A percentile compares a stretch with the other conserved stretches of the same genome.
phyloP scores from a whole-genome alignment of 2,888 invertebrate species.

The Altica lythri region DNA sequence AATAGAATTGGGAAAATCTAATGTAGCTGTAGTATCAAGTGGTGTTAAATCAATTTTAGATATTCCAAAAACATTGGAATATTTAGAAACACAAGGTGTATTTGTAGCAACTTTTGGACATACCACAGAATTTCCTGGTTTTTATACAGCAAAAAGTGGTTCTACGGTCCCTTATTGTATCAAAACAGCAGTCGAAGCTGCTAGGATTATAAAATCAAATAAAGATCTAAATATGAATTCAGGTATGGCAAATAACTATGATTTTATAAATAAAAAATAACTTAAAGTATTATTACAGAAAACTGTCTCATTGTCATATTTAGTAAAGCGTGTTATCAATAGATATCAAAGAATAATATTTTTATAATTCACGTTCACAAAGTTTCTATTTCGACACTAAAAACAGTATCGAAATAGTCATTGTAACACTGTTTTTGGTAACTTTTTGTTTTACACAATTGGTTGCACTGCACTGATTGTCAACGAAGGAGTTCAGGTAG shows the following conservation, averaged over 20 bases:
- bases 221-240: slow-evolving; percentile 64
- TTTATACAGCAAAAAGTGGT: slow-evolving; percentile 83
- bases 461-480: too few species aligned
- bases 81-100: slow-evolving; percentile 94
- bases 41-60: slow-evolving; percentile 98
- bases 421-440: too few species aligned
- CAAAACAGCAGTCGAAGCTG: slow-evolving; percentile 68
- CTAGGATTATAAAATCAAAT: slow-evolving; percentile 66
- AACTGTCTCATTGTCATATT: too few species aligned
- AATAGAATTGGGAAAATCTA: slow-evolving; percentile 83
- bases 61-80: slow-evolving; percentile 91
- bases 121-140: slow-evolving; percentile 85
- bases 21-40: slow-evolving; percentile 90
- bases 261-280: too few species aligned
- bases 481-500: too few species aligned
- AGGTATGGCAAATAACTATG: slow-evolving; percentile 62
- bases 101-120: slow-evolving; percentile 80
- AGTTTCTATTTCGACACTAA: too few species aligned
- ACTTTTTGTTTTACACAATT: too few species aligned
- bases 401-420: too few species aligned
- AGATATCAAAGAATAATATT: not conserved
- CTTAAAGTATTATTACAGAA: too few species aligned
- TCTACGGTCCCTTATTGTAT: slow-evolving; percentile 74
- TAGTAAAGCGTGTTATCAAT: too few species aligned
- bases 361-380: not conserved